Conservation (phyloP, 2,888 invertebrate genomes). For the Hermaeophaga mercurialis region DNA sequence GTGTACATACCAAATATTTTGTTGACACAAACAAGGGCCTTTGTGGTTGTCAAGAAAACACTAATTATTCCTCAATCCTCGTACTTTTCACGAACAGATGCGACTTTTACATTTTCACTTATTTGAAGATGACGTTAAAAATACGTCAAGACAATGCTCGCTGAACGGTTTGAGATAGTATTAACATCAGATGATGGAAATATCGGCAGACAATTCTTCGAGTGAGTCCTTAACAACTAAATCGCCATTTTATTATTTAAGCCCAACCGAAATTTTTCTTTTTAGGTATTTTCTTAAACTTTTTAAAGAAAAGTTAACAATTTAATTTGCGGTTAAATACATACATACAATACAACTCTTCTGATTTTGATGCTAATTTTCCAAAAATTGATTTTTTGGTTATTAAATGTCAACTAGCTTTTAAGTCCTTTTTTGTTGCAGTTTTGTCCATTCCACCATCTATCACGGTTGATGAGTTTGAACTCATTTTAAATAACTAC, state of each 20-base stretch:
- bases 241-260: too few species aligned
- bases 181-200: neutral
- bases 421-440: neutral
- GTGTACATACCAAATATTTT: conserved; percentile 15
- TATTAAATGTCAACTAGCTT: neutral
- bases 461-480: neutral
- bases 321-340: too few species aligned
- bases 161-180: neutral
- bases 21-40: conserved; percentile 28
- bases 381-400: conserved; percentile 5
- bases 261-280: too few species aligned
- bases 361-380: conserved; percentile 6
- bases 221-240: too few species aligned
- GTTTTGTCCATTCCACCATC: neutral
- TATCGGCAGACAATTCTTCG: neutral
- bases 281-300: too few species aligned
- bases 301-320: too few species aligned
- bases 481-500: conserved; percentile 1
- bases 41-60: conserved; percentile 28
- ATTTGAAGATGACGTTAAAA: conserved; percentile 11
- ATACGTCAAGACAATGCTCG: neutral
- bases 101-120: conserved; percentile 7
- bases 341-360: too few species aligned
- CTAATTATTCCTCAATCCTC: conserved; percentile 23
- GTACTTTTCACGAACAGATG: conserved; percentile 27